Percentiles rank a stretch among this genome's conserved stretches.
These are phyloP conservation scores for Diploscapter pachys DNA, from an alignment of 1,140 invertebrate genomes.

Conservation along the genomic window DNA sequence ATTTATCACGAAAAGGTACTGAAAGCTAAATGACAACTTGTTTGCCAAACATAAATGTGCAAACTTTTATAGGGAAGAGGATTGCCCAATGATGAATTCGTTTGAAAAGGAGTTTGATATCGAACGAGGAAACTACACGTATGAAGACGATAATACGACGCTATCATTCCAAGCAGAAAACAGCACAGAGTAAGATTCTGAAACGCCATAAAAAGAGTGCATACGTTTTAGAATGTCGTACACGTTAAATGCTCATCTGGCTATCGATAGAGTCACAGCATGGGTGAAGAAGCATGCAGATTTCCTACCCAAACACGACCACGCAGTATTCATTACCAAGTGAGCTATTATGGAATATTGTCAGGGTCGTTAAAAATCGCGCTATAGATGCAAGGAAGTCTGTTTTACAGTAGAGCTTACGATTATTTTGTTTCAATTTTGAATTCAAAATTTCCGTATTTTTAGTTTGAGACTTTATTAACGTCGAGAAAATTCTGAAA, in stretches of 20 bases:
- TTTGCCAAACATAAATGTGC: background rate
- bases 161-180: slow-evolving; percentile 22
- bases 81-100: slow-evolving; percentile 13
- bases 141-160: background rate
- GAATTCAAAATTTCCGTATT: too few species aligned
- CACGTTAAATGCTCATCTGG: background rate
- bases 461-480: too few species aligned
- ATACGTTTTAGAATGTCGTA: too few species aligned
- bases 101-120: slow-evolving; percentile 28
- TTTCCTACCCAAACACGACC: slow-evolving; percentile 44
- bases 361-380: too few species aligned
- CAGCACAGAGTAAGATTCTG: slow-evolving; percentile 33
- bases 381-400: too few species aligned
- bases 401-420: too few species aligned
- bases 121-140: slow-evolving; percentile 21
- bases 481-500: too few species aligned
- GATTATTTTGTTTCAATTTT: too few species aligned
- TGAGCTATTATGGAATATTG: slow-evolving; percentile 2
- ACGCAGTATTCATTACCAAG: slow-evolving; percentile 46
- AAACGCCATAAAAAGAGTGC: background rate
- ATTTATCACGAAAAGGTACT: slow-evolving; percentile 27
- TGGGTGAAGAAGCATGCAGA: slow-evolving; percentile 40
- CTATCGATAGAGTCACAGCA: slow-evolving; percentile 23
- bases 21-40: slow-evolving; percentile 15
- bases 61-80: slow-evolving; percentile 11